phyloP scores from a whole-genome alignment of 35 echinoderm and acorn worm genomes.

The Anneissia japonica region DNA sequence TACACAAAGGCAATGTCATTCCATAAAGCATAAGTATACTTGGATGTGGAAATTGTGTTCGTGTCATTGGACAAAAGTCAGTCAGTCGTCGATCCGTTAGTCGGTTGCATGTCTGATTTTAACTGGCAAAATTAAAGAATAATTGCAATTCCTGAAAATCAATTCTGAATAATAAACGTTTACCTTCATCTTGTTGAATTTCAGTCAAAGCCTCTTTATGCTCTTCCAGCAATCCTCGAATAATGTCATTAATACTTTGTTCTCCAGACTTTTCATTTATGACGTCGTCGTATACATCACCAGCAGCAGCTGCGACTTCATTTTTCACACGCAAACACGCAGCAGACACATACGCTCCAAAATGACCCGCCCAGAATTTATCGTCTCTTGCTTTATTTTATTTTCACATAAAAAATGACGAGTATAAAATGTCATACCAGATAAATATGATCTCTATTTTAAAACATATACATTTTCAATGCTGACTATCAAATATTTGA shows the following conservation, averaged over 20 bases:
- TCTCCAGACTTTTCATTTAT: neutral
- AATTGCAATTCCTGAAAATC: too few species aligned
- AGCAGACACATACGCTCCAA: conserved; percentile 41
- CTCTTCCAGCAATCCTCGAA: conserved; percentile 19
- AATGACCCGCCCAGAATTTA: conserved; percentile 80
- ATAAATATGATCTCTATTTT: neutral
- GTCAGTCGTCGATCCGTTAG: too few species aligned
- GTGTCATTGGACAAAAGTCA: too few species aligned
- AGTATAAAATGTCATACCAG: too few species aligned
- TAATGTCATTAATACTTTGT: conserved; percentile 8
- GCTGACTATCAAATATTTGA: too few species aligned
- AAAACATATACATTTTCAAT: neutral
- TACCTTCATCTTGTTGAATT: conserved; percentile 23
- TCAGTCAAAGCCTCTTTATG: conserved; percentile 29
- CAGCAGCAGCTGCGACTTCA: conserved; percentile 33
- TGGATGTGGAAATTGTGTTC: too few species aligned
- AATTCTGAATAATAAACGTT: neutral
- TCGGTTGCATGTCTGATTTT: too few species aligned
- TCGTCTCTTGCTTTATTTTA: conserved; percentile 61
- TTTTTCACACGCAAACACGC: conserved; percentile 66
- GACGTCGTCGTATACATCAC: conserved; percentile 51
- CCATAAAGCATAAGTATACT: too few species aligned
- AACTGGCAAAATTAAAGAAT: too few species aligned
- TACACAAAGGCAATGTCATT: too few species aligned
- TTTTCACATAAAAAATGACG: too few species aligned